Evolutionary conservation across 2,888 invertebrate genomes (phyloP).

Genomic region (Noctua janthina): DNA sequence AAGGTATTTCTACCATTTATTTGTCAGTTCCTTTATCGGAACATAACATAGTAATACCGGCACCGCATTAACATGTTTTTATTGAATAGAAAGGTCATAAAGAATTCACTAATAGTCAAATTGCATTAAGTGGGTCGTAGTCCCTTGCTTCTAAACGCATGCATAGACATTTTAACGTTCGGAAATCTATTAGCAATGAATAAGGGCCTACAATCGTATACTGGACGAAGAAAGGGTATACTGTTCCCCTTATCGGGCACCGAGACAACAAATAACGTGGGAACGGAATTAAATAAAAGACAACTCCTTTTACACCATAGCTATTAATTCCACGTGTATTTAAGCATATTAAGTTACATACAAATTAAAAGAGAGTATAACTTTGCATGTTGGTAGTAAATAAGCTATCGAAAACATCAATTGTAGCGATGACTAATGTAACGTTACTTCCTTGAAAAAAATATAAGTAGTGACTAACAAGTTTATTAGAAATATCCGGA

Average conservation of each 20-base stretch:
- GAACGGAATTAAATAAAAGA: slow-evolving; percentile 87
- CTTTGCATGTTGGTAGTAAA: slow-evolving; percentile 50
- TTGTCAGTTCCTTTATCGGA: slow-evolving; percentile 12
- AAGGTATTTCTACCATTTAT: neutral
- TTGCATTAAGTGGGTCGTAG: slow-evolving; percentile 73
- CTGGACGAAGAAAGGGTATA: slow-evolving; percentile 87
- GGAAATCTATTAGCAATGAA: slow-evolving; percentile 89
- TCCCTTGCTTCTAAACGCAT: slow-evolving; percentile 81
- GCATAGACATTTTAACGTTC: slow-evolving; percentile 82
- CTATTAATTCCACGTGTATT: slow-evolving; percentile 79
- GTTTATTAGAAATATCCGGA: slow-evolving; percentile 64
- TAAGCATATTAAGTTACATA: slow-evolving; percentile 49
- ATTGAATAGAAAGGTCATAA: slow-evolving; percentile 48
- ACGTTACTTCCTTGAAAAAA: slow-evolving; percentile 61
- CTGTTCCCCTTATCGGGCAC: slow-evolving; percentile 88
- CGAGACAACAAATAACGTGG: slow-evolving; percentile 89
- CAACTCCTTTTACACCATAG: slow-evolving; percentile 82
- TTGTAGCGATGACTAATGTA: slow-evolving; percentile 65
- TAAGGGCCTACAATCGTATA: slow-evolving; percentile 86
- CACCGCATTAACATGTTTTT: slow-evolving; percentile 47
- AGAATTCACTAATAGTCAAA: slow-evolving; percentile 66
- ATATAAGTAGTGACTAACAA: slow-evolving; percentile 64
- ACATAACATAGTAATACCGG: slow-evolving; percentile 32
- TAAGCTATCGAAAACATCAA: slow-evolving; percentile 51
- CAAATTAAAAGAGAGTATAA: slow-evolving; percentile 47